Conservation (phyloP, 2,113 vertebrate genomes). For the Engraulis encrasicolus region DNA sequence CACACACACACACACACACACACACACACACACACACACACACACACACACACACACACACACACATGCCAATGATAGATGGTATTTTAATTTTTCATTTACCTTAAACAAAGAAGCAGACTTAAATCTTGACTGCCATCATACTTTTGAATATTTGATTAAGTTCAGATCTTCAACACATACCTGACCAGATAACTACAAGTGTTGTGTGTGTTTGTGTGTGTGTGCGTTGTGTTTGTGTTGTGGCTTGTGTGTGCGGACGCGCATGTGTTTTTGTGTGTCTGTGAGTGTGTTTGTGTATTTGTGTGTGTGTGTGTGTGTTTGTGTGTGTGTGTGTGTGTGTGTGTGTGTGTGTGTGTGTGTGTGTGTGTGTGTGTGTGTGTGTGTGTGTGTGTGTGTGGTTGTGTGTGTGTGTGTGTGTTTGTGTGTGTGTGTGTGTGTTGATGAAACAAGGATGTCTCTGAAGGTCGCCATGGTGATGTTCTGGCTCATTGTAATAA, state of each 20-base stretch:
- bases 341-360: conserved; percentile 61
- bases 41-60: not conserved
- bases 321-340: conserved; percentile 41
- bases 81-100: not conserved
- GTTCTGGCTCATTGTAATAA: conserved; percentile 80
- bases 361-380: conserved; percentile 66
- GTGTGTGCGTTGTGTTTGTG: conserved; percentile 42
- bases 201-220: conserved; percentile 26
- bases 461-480: conserved; percentile 78
- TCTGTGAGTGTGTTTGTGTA: too few species aligned
- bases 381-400: too few species aligned
- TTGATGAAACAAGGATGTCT: conserved; percentile 80
- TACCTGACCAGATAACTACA: not conserved
- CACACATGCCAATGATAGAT: not conserved
- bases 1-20: not conserved
- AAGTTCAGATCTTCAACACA: not conserved
- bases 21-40: not conserved
- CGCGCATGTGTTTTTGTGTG: conserved; percentile 65
- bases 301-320: conserved; percentile 47
- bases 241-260: conserved; percentile 45
- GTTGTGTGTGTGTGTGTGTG: conserved; percentile 47
- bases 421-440: conserved; percentile 35
- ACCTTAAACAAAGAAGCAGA: not conserved
- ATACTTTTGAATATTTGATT: too few species aligned
- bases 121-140: too few species aligned